These are phyloP conservation scores for Mionectes olivaceus DNA, from an alignment of 2,797 vertebrate genomes.

Conservation along the genomic window DNA sequence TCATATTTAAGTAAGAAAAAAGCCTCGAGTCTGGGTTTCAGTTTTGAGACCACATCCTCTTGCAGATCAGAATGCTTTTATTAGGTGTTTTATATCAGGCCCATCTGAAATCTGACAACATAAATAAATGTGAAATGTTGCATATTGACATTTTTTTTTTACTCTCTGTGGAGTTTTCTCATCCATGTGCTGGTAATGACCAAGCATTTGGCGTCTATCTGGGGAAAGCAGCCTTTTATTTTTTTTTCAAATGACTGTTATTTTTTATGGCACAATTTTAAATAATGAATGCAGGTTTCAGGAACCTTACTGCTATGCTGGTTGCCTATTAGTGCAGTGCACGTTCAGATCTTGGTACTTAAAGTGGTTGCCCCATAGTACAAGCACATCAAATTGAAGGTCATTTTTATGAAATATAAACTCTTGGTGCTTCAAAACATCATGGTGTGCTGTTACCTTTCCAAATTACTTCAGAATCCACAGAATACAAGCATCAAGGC, in stretches of 20 bases:
- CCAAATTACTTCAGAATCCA: neutral
- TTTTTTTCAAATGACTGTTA: neutral
- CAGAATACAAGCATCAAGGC: neutral
- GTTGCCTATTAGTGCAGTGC: neutral
- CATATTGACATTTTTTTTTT: neutral
- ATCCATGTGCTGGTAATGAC: neutral
- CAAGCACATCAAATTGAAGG: neutral
- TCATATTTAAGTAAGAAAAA: neutral
- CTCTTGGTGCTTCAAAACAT: neutral
- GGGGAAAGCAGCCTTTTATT: neutral
- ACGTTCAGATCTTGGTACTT: neutral
- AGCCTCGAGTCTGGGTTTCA: neutral
- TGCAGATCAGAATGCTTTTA: neutral
- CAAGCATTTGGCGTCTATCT: neutral
- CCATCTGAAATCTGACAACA: neutral
- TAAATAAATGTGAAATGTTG: neutral
- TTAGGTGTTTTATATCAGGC: neutral
- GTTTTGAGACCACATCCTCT: neutral
- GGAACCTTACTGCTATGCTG: neutral
- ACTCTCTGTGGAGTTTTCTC: neutral
- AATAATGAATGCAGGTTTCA: neutral
- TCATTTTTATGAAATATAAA: neutral
- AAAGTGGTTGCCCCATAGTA: neutral
- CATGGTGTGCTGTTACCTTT: neutral
- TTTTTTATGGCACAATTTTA: neutral